Base-by-base conservation (phyloP, 2,888 invertebrate genomes). In the Trichogramma evanescens region DNA sequence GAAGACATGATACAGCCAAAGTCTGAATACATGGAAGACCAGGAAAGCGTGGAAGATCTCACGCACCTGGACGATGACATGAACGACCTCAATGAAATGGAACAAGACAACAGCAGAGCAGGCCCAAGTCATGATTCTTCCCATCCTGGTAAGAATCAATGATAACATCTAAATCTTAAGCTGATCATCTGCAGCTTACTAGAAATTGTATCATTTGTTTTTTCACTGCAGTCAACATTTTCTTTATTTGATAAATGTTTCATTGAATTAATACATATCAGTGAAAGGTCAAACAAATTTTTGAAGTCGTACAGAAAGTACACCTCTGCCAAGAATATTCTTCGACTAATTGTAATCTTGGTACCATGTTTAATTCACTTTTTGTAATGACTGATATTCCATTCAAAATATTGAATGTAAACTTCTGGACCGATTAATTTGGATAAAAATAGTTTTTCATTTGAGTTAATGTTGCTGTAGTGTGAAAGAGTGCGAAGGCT, bases 41-140 rank as follows among this genome's bases (percentile, higher is more conserved):
- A 82, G 66, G 87, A 87, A 70, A 88, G 88, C 73, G 87, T 86
- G 72, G 89, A 91, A 72, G 92, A 92, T 80, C 91, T 92, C 79
- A 85, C 92, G 78, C 91, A 91, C 66, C 80, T 89, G 63, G 89
- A 89, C 72, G 89, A 92, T 76, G 91, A 92, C 65, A 78, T 80
- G 77, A 79, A 79, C 72, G 85, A 87, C 73, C 81, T 86, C 69
- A 82, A 83, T 65, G 87, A 87, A 72, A 86, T 89, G 79, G 88
- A 87, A 79, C 83, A 84, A 77, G 86, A 88, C 68, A 86, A 84
- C 74, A 78, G 82, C 66, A 80, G 82, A 75, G 86, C 88, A 71
- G 88, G 88, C 76, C 87, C 88, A 71, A 81, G 80, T 56, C 76
- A 77, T 63, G 80, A 79, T 59, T 77, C 80, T 65, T 86, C 86